phyloP scores from a whole-genome alignment of 2,113 vertebrate species.

The Fukomys damarensis region DNA sequence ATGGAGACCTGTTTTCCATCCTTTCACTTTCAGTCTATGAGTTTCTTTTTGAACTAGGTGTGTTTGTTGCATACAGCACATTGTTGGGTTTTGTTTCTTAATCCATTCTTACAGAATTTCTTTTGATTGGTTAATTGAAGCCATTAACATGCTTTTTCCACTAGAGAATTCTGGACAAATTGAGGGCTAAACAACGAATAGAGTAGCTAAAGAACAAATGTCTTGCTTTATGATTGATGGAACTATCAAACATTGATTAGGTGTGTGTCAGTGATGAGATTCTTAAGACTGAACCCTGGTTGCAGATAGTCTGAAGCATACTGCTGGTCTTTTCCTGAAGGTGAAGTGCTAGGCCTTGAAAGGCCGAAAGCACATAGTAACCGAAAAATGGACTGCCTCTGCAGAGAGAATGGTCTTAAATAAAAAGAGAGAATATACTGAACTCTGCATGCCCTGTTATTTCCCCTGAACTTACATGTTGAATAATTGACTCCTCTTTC shows the following conservation, averaged over 20 bases:
- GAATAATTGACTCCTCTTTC: slow-evolving; percentile 12
- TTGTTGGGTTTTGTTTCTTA: no score
- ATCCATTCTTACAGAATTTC: no score
- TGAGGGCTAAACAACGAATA: neutral
- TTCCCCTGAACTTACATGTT: neutral
- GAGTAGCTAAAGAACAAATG: neutral
- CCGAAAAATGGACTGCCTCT: slow-evolving; percentile 1
- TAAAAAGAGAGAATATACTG: neutral
- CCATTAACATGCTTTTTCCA: neutral
- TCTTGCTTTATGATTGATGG: slow-evolving; percentile 26
- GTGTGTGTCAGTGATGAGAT: neutral
- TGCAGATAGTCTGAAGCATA: neutral
- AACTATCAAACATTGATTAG: neutral
- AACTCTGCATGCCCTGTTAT: neutral
- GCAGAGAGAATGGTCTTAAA: neutral
- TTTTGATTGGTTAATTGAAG: no score
- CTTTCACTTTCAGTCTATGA: no score
- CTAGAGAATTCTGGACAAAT: neutral
- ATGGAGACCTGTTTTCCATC: no score
- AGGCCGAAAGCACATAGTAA: neutral
- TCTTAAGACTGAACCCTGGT: neutral
- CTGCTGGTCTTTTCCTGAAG: neutral
- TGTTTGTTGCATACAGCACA: no score
- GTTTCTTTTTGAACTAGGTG: no score
- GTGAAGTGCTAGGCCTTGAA: neutral